Evolutionary conservation across 2,888 invertebrate species (phyloP).

Genomic region (Xestia xanthographa): DNA sequence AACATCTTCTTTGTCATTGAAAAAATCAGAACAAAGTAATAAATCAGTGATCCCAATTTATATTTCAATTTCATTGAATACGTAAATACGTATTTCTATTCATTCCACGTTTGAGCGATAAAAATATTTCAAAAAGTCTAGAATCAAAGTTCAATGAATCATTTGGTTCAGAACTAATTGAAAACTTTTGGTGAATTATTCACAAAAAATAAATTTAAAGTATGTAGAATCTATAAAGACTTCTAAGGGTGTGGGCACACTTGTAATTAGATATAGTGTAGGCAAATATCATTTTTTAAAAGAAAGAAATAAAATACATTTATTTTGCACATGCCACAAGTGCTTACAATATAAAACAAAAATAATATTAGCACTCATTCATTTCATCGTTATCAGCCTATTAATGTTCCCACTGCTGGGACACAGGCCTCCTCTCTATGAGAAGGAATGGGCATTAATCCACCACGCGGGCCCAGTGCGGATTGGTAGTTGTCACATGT

Average conservation of each 20-base stretch:
- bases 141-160: conserved; percentile 43
- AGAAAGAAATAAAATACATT: no score
- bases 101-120: conserved; percentile 35
- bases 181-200: conserved; percentile 34
- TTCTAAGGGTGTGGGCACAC: background rate
- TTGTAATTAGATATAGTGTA: background rate
- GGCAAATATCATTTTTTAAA: no score
- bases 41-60: conserved; percentile 43
- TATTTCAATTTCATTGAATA: conserved; percentile 45
- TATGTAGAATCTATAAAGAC: conserved; percentile 7
- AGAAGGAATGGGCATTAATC: no score
- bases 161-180: conserved; percentile 36
- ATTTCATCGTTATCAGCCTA: no score
- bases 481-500: no score
- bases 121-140: conserved; percentile 36
- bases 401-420: no score
- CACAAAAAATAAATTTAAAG: conserved; percentile 10
- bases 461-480: no score
- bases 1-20: background rate
- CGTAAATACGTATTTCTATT: conserved; percentile 28
- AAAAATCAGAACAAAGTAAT: conserved; percentile 18
- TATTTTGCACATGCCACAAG: no score
- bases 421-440: no score
- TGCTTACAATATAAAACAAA: no score
- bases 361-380: no score